Base-by-base conservation (phyloP, 2,797 vertebrate genomes). In the Lithobates pipiens region DNA sequence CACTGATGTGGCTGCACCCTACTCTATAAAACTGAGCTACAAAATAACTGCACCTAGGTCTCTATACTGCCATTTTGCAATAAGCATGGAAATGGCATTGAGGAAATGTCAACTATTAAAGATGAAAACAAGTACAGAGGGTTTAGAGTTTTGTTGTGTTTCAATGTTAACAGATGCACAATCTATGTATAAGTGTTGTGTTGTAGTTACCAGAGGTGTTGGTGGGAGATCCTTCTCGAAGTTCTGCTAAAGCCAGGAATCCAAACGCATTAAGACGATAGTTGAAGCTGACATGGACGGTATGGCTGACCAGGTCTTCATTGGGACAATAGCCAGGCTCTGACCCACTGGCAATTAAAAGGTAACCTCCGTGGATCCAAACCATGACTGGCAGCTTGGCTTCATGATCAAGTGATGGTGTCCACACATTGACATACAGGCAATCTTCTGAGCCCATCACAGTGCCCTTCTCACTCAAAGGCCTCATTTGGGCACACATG, bases 231-330 rank as follows among this genome's bases (percentile, higher is more conserved):
- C 92, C 93, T 63, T 94, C 91, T 78, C 95, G 92, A 21, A 96
- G 91, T 0, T 93, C n/a, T 85, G 94, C 86, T 88, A 96, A 86
- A 0, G 95, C 94, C 91, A 96, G 86, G 90, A 96, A 96, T 67
- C 95, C 95, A 8, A 96, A 95, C 0, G 93, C 95, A 76, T 94
- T 94, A 74, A 96, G 94, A 80, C 95, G 93, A 91, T 96, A 95
- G 90, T 96, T 96, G 86, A 96, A 91, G 91, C 95, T 96, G 88
- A 96, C 94, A 0, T 94, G 95, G 11, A 96, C 95, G 0, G 89
- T 5, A 0, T 79, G 78, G 0, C 94, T 95, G 50, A 94, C 92
- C 0, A 96, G 91, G 83, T 91, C 87, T 89, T 95, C 94, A 0
- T 90, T 93, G 73, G 95, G 95, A 0, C 91, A 92, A 90, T 94